These are phyloP conservation scores for Cichladusa arquata DNA, from an alignment of 2,113 vertebrate genomes.

Conservation along the genomic window DNA sequence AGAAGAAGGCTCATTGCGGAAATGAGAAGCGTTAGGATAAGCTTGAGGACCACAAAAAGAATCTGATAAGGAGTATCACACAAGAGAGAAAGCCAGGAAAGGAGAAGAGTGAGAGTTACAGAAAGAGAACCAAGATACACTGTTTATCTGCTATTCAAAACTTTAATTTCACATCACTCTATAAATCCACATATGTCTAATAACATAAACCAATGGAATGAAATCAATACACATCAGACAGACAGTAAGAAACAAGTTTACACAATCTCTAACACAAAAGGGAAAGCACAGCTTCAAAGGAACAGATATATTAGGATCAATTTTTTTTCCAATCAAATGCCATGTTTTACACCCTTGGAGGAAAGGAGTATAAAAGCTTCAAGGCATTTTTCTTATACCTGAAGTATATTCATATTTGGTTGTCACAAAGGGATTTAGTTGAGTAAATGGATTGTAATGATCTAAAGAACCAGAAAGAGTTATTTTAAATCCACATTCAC, in stretches of 20 bases:
- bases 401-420: slow-evolving; percentile 84
- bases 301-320: background rate
- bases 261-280: background rate
- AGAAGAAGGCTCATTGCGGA: slow-evolving; percentile 81
- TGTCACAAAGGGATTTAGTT: slow-evolving; percentile 83
- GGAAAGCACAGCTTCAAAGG: background rate
- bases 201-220: slow-evolving; percentile 14
- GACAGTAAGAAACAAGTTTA: background rate
- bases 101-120: slow-evolving; percentile 59
- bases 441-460: slow-evolving; percentile 89
- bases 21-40: slow-evolving; percentile 84
- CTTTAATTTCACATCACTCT: background rate
- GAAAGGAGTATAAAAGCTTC: slow-evolving; percentile 16
- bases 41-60: slow-evolving; percentile 84
- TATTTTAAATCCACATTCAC: slow-evolving; percentile 18
- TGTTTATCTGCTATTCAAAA: background rate
- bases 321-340: slow-evolving; percentile 6
- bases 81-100: slow-evolving; percentile 55
- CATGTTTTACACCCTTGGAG: slow-evolving; percentile 39
- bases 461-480: slow-evolving; percentile 82
- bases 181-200: background rate
- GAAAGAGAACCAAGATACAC: slow-evolving; percentile 47
- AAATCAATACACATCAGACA: slow-evolving; percentile 8
- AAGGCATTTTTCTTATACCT: slow-evolving; percentile 78
- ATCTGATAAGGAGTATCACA: slow-evolving; percentile 77